Evolutionary conservation across 2,113 vertebrate genomes (phyloP).

Genomic region (Cryptotis parvus): DNA sequence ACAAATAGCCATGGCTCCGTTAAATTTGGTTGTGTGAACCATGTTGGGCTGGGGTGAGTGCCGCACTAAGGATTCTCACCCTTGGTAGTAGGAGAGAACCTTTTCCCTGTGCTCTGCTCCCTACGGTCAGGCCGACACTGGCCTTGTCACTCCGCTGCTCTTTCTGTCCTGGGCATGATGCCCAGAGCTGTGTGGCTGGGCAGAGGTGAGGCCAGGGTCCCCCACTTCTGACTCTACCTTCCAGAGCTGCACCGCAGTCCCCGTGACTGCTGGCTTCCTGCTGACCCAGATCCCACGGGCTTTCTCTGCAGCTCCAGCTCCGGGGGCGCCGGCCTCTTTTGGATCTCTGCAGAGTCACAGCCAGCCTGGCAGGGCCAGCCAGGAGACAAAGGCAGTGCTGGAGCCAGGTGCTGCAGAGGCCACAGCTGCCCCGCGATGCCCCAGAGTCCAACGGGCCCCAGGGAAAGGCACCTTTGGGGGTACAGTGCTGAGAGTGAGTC

Average conservation of each 20-base stretch:
- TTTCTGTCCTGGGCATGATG: background rate
- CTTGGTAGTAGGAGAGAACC: constrained; percentile 9
- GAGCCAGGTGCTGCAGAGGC: background rate
- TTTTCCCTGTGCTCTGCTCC: constrained; percentile 13
- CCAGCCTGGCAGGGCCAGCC: background rate
- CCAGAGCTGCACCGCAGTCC: background rate
- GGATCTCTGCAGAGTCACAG: background rate
- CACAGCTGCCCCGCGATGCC: background rate
- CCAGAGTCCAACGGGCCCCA: background rate
- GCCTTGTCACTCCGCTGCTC: background rate
- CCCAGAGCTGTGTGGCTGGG: background rate
- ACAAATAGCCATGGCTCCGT: constrained; percentile 46
- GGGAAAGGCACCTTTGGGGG: background rate
- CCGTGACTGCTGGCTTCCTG: background rate
- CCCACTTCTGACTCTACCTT: background rate
- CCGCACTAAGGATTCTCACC: background rate
- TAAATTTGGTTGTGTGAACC: constrained; percentile 46
- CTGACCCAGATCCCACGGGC: background rate
- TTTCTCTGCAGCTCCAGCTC: background rate
- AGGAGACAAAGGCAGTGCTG: background rate
- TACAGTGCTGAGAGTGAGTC: background rate
- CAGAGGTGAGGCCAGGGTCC: too few relatives aligned
- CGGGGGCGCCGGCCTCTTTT: background rate
- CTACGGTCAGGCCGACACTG: background rate
- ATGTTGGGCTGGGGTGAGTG: background rate